A percentile compares a stretch with the other conserved stretches of the same genome.
Conservation (phyloP, 2,113 vertebrate species). For the Cyprinodon tularosa region DNA sequence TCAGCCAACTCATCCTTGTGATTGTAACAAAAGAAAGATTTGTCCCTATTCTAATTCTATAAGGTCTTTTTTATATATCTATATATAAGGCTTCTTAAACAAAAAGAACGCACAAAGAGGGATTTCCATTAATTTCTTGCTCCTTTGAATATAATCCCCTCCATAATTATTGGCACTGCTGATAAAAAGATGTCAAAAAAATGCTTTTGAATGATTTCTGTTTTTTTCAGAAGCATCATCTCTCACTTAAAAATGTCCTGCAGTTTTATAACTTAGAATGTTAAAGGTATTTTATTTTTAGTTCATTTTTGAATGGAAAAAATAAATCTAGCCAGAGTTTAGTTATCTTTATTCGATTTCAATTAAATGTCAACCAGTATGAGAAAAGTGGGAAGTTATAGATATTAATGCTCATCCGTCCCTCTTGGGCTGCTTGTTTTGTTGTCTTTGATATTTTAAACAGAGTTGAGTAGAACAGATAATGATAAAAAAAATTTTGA, state of each 20-base stretch:
- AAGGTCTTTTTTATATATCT: not conserved
- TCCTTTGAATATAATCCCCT: not conserved
- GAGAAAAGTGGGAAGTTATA: too few relatives aligned
- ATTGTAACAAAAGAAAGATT: not conserved
- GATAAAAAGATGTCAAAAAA: not conserved
- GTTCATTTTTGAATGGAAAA: not conserved
- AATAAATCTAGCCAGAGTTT: not conserved
- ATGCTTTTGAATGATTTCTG: not conserved
- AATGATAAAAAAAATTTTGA: too few relatives aligned
- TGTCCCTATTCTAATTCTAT: not conserved
- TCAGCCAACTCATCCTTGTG: slow-evolving; percentile 4
- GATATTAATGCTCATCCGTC: too few relatives aligned
- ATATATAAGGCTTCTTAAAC: not conserved
- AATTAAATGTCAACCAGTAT: too few relatives aligned
- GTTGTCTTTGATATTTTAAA: too few relatives aligned
- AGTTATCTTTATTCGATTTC: too few relatives aligned
- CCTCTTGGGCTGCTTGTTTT: too few relatives aligned
- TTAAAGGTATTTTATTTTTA: not conserved
- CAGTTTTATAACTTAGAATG: not conserved
- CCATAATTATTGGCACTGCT: not conserved
- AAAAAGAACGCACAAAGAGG: not conserved
- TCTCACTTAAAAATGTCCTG: not conserved
- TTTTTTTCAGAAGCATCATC: not conserved
- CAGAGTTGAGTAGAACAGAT: too few relatives aligned
- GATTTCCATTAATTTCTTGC: slow-evolving; percentile 11